Conservation (phyloP, 2,797 vertebrate species). For the Pyrocephalus nanus region DNA sequence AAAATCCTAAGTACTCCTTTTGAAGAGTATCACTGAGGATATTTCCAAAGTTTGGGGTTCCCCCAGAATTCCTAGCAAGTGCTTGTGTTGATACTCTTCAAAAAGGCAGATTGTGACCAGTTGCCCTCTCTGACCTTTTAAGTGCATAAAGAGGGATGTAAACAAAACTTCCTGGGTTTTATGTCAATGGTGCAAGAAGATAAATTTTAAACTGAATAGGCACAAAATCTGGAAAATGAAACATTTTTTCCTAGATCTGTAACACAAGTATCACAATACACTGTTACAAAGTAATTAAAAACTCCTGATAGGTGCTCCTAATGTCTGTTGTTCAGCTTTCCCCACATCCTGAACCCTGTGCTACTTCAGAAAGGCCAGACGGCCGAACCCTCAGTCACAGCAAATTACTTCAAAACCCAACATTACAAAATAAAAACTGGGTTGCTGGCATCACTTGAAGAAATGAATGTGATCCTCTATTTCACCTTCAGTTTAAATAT, state of each 20-base stretch:
- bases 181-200: neutral
- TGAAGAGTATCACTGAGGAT: neutral
- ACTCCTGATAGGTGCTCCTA: neutral
- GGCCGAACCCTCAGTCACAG: neutral
- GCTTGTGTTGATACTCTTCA: neutral
- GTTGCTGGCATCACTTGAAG: neutral
- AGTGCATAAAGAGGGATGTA: neutral
- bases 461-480: neutral
- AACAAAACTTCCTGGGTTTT: neutral
- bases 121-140: neutral
- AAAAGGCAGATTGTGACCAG: neutral
- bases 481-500: neutral
- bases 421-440: neutral
- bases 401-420: neutral
- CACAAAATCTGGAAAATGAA: neutral
- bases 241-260: neutral
- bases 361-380: neutral
- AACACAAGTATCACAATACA: neutral
- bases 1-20: neutral
- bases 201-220: neutral
- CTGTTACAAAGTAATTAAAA: neutral
- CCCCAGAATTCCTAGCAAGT: neutral
- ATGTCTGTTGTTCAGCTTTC: neutral
- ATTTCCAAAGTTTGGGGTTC: neutral
- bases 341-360: neutral